A percentile compares a stretch with the other conserved stretches of the same genome.
These are phyloP conservation scores for Pachypsylla venusta DNA, from an alignment of 1,140 invertebrate genomes.

Conservation along the genomic window DNA sequence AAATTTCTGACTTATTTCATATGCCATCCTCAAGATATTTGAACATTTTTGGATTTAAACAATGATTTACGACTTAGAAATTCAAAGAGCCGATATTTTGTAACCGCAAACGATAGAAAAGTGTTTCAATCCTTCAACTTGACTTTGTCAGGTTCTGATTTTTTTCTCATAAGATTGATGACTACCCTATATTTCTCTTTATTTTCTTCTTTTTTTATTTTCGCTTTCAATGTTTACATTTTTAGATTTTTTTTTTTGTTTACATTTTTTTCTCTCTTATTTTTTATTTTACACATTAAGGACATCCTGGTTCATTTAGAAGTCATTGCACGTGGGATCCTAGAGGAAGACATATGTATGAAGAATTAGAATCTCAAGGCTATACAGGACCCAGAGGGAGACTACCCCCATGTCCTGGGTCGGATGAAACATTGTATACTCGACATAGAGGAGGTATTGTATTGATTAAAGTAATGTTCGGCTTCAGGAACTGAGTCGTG, in stretches of 20 bases:
- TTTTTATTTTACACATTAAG: constrained; percentile 18
- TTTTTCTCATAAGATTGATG: too few species aligned
- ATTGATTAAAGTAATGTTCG: too few species aligned
- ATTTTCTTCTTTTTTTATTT: neutral
- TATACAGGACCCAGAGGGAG: constrained; percentile 31
- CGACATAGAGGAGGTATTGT: constrained; percentile 18
- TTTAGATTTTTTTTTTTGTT: constrained; percentile 10
- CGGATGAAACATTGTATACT: constrained; percentile 39
- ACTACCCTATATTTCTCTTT: too few species aligned
- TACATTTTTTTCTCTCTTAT: constrained; percentile 15
- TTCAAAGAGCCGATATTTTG: too few species aligned
- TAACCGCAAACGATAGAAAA: too few species aligned
- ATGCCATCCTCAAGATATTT: too few species aligned
- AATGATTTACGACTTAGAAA: too few species aligned
- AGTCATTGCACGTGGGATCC: constrained; percentile 61
- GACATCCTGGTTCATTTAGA: constrained; percentile 24
- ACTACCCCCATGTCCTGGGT: constrained; percentile 39
- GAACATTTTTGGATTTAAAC: too few species aligned
- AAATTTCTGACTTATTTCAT: too few species aligned
- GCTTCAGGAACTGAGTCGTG: too few species aligned
- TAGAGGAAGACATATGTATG: constrained; percentile 60
- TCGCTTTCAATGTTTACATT: constrained; percentile 6
- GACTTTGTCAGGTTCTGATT: too few species aligned
- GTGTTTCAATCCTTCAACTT: too few species aligned
- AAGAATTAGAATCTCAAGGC: constrained; percentile 50